These are phyloP conservation scores for Tetramorium parvispinum DNA, from an alignment of 1,140 invertebrate genomes.

Conservation along the genomic window DNA sequence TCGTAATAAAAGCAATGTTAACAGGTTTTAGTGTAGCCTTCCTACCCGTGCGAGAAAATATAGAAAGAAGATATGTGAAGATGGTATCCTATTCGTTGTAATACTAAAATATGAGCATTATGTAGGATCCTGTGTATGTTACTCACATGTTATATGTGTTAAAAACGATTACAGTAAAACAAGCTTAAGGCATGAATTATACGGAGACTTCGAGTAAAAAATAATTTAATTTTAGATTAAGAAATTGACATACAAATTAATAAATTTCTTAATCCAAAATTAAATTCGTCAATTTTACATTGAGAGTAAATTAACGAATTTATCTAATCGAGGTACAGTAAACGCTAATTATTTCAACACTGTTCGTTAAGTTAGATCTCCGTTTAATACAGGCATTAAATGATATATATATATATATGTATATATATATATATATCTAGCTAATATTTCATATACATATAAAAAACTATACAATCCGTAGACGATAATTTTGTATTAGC, in stretches of 20 bases:
- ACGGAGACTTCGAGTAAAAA: constrained; percentile 63
- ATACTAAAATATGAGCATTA: constrained; percentile 85
- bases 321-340: background rate
- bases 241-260: background rate
- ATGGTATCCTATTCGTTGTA: constrained; percentile 84
- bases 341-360: constrained; percentile 7
- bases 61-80: constrained; percentile 70
- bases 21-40: constrained; percentile 48
- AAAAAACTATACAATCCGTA: constrained; percentile 81
- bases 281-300: background rate
- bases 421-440: constrained; percentile 61
- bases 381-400: constrained; percentile 69
- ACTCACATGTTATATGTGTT: constrained; percentile 78
- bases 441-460: constrained; percentile 69
- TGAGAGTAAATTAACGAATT: constrained; percentile 30
- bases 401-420: constrained; percentile 68
- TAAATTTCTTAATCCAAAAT: constrained; percentile 19
- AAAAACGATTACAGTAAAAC: constrained; percentile 81
- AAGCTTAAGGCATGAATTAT: constrained; percentile 75
- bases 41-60: constrained; percentile 50
- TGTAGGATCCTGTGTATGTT: constrained; percentile 81
- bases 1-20: constrained; percentile 62
- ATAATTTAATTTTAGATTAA: constrained; percentile 34
- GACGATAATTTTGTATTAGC: constrained; percentile 75
- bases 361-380: constrained; percentile 42